Base-by-base conservation (phyloP, 2,888 invertebrate species). In the Eupithecia vulgata region DNA sequence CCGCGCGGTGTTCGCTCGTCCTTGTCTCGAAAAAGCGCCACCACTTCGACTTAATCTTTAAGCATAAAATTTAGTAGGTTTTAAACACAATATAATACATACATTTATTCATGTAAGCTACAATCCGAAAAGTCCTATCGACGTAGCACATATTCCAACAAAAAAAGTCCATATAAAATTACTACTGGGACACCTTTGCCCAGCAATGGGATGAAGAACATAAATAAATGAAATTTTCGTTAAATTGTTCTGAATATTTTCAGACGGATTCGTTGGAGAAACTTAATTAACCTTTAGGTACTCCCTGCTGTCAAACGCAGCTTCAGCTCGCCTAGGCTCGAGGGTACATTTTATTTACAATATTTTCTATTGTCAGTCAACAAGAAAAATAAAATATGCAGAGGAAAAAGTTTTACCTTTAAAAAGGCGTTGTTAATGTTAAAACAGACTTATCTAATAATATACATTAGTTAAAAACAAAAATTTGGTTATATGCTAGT, bases 281-380 rank as follows among this genome's bases (percentile, higher is more conserved):
- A 64, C 35, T 64, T 88, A 89, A 90, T 89, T 87, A 88, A 85
- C 85, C 84, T 84, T 82, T 82, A 57, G 57, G 25, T 57, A 80
- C 83, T 77, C 80, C n/a, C 71, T 67, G 78, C 85, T 87, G 89
- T 88, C 89, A 88, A 85, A 86, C 73, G 83, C 90, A 87, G 84
- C 61, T 17, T 37, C 62, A n/a, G 35, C 1, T 8, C 37, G 35
- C 30, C 37, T n/a, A 37, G 10, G n/a, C 25, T 30, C 17, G 17
- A 61, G 34, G 8, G 7, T 34, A 2, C 34, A 15, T 61, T 61
- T 61, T 34, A 34, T 61, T 61, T 34, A 34, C 17, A 52, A 30
- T 61, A 8, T 69, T 30, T 69, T n/a, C 48, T 57, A 57, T 57
- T 57, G 57, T 57, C 5, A 21, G 4, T 25, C 1, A 10, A 10